Conservation (phyloP, 2,797 vertebrate species). For the Centropyge bicolor region DNA sequence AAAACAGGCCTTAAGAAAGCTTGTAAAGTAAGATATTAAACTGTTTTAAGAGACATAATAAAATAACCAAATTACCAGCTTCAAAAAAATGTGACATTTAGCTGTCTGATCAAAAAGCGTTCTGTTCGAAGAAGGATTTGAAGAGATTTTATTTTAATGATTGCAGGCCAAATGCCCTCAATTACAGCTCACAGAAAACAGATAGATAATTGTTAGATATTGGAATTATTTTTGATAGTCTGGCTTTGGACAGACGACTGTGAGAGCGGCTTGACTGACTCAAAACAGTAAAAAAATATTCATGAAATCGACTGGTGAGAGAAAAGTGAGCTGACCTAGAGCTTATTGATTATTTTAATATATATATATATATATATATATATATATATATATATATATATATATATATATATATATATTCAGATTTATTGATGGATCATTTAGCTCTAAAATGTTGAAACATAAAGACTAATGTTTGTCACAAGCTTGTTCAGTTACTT, state of each 20-base stretch:
- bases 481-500: not conserved
- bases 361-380: no score
- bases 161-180: no score
- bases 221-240: slow-evolving; percentile 21
- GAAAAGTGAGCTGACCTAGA: not conserved
- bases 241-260: slow-evolving; percentile 4
- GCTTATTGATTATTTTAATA: not conserved
- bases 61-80: slow-evolving; percentile 31
- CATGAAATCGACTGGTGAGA: no score
- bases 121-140: slow-evolving; percentile 2
- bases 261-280: slow-evolving; percentile 25
- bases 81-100: slow-evolving; percentile 27
- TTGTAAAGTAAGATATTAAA: slow-evolving; percentile 28
- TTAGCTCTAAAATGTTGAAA: not conserved
- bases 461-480: not conserved
- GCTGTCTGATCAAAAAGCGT: slow-evolving; percentile 22
- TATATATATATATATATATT: no score
- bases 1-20: not conserved
- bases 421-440: not conserved
- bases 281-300: not conserved
- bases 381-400: no score
- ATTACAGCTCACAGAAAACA: not conserved
- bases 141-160: slow-evolving; percentile 21
- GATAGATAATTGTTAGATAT: not conserved
- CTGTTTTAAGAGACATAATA: slow-evolving; percentile 9